Evolutionary conservation across 2,113 vertebrate genomes (phyloP).

Genomic region (Clinocottus analis): DNA sequence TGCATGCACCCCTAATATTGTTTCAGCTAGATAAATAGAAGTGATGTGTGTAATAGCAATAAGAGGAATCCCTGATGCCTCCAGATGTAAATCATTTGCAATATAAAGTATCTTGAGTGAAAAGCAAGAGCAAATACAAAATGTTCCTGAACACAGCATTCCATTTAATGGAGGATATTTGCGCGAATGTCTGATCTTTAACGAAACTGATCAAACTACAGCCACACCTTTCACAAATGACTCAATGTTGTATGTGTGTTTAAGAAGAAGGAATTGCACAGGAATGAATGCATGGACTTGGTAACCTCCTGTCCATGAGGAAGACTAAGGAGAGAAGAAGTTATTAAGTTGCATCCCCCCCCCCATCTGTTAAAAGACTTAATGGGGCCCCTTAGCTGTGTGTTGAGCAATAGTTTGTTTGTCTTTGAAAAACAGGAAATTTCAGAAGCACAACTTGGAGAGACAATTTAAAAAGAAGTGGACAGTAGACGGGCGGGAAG

Average conservation of each 20-base stretch:
- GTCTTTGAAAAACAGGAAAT: slow-evolving; percentile 53
- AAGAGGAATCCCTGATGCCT: background rate
- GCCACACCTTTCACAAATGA: slow-evolving; percentile 20
- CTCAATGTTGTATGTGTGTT: background rate
- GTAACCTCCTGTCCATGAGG: slow-evolving; percentile 10
- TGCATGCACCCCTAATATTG: background rate
- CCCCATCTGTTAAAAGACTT: slow-evolving; percentile 54
- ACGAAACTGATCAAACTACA: background rate
- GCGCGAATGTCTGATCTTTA: background rate
- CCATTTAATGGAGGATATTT: background rate
- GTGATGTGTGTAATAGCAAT: no score
- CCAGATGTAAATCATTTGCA: background rate
- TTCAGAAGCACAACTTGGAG: slow-evolving; percentile 33
- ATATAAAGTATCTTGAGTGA: background rate
- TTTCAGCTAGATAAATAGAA: background rate
- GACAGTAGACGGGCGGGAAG: slow-evolving; percentile 4
- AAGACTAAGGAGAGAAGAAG: slow-evolving; percentile 10
- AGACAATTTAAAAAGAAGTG: background rate
- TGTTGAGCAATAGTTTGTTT: slow-evolving; percentile 50
- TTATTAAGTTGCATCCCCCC: slow-evolving; percentile 22
- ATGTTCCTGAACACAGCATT: background rate
- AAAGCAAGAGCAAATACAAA: background rate
- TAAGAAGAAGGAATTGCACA: slow-evolving; percentile 15
- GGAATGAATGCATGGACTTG: slow-evolving; percentile 7
- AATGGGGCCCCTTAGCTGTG: slow-evolving; percentile 1